phyloP scores from a whole-genome alignment of 2,888 invertebrate species.

The Clostera curtula region DNA sequence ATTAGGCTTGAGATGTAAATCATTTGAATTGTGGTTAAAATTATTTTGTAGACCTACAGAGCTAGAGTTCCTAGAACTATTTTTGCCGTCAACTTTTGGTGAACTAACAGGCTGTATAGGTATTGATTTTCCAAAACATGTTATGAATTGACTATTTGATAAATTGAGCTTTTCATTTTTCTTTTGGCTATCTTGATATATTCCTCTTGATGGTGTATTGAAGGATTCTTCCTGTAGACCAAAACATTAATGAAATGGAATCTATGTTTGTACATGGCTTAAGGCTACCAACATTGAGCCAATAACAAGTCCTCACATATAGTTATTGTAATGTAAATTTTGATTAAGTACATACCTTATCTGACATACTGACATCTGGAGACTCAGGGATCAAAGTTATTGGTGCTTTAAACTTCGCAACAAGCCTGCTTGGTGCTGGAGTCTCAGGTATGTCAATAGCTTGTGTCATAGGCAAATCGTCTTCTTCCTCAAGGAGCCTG shows the following conservation, averaged over 20 bases:
- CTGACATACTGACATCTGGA: slow-evolving; percentile 62
- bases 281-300: too few species aligned
- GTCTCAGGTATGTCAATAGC: slow-evolving; percentile 55
- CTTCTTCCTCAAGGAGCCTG: slow-evolving; percentile 45
- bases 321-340: too few species aligned
- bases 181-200: slow-evolving; percentile 20
- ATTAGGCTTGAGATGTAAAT: slow-evolving; percentile 18
- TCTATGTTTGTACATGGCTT: too few species aligned
- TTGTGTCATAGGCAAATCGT: slow-evolving; percentile 58
- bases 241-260: not conserved
- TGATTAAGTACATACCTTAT: slow-evolving; percentile 48
- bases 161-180: slow-evolving; percentile 32
- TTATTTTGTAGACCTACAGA: slow-evolving; percentile 39
- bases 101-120: slow-evolving; percentile 40
- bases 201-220: slow-evolving; percentile 29
- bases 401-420: slow-evolving; percentile 31
- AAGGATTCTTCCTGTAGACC: slow-evolving; percentile 60
- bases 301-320: too few species aligned
- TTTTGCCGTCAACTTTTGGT: slow-evolving; percentile 43
- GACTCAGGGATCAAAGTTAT: slow-evolving; percentile 53
- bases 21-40: slow-evolving; percentile 29
- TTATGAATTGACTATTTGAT: slow-evolving; percentile 39
- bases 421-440: slow-evolving; percentile 30
- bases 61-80: slow-evolving; percentile 49
- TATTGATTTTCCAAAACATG: slow-evolving; percentile 39